Evolutionary conservation across 2,797 vertebrate species (phyloP), one percentile per base, ranked within the genome.

Genomic region (Catamblyrhynchus diadema): DNA sequence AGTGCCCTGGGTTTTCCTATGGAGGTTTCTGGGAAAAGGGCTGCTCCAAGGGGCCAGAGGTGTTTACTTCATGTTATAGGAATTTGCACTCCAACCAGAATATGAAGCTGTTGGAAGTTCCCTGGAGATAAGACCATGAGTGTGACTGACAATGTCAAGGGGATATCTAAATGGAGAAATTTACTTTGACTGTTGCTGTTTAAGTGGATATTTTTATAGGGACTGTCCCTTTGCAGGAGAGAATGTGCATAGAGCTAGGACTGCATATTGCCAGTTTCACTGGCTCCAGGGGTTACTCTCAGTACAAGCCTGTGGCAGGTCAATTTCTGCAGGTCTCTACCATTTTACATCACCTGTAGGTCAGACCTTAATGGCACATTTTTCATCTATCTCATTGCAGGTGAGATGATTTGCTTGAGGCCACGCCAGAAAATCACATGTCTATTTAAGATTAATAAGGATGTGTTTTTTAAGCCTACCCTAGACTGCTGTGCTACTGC

Each of bases 41-140:
- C 86, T 94, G 42, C 32, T 90, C 7, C 12, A 56, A 54, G 57
- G 35, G 85, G 44, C 62, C 61, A 80, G 83, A 81, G 82, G 13
- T 89, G 44, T 91, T 94, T 80, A 44, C 61, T 62, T 95, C 62
- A 59, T 71, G 48, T 78, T 19, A 3, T 65, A 83, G 86, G 85
- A 93, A 87, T 96, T 95, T 94, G 62, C 65, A 67, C 30, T 81
- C 47, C 47, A 71, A 70, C 59, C 28, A 75, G 62, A 96, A 51
- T 45, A 69, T 15, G 33, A 87, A 86, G 57, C 2, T 5, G 33
- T 73, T 93, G 84, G 53, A 92, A 94, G 83, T 87, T 70, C 71
- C 67, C 62, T 79, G 65, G 59, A 91, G 84, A 75, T 81, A 84
- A 93, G 73, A 56, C 54, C 8, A 3, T 57, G 74, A 80, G 64